A percentile compares a stretch with the other conserved stretches of the same genome.
Conservation (phyloP, 2,113 vertebrate species). For the Apaloderma vittatum region DNA sequence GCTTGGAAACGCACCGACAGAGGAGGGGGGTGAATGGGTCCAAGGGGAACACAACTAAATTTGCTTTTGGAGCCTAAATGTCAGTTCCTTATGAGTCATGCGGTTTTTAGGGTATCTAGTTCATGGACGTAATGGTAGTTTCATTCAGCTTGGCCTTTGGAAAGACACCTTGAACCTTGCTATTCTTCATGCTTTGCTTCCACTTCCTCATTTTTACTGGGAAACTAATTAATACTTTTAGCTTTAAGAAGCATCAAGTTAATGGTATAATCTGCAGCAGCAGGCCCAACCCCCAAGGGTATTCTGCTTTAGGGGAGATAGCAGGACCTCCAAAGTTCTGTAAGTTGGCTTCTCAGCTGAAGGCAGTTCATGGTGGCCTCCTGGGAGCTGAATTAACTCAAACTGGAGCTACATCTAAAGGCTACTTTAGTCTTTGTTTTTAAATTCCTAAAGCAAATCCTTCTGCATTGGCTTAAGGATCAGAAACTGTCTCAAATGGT, state of each 20-base stretch:
- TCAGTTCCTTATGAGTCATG: not conserved
- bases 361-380: not conserved
- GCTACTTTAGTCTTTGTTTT: not conserved
- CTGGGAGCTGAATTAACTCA: not conserved
- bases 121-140: not conserved
- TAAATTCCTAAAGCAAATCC: not conserved
- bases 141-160: not conserved
- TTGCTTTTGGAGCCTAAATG: not conserved
- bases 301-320: not conserved
- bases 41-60: not conserved
- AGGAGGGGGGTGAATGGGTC: not conserved
- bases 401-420: not conserved
- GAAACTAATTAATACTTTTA: not conserved
- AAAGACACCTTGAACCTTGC: not conserved
- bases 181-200: not conserved
- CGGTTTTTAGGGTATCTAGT: not conserved
- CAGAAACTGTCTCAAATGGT: not conserved
- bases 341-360: not conserved
- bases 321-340: not conserved
- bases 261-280: not conserved
- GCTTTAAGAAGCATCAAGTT: not conserved
- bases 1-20: accelerated
- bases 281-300: not conserved
- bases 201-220: not conserved
- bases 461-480: not conserved